Percentiles rank a stretch among this genome's conserved stretches.
phyloP scores from a whole-genome alignment of 2,797 vertebrate species.

The Schizopygopsis pylzovi region DNA sequence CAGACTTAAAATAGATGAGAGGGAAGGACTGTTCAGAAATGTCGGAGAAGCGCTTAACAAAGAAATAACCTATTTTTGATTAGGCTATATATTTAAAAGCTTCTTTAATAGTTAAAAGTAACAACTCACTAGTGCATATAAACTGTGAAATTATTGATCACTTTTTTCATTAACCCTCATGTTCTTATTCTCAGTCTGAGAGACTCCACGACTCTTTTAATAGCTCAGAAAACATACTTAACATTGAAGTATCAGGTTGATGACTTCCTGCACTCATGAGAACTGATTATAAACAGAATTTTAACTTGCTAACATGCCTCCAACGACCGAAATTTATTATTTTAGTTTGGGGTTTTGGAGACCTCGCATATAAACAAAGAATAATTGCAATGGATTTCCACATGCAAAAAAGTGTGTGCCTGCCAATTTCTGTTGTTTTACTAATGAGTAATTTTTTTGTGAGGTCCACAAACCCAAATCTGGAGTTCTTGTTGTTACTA shows the following conservation, averaged over 20 bases:
- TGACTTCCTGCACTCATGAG: slow-evolving; percentile 33
- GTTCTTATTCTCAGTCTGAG: slow-evolving; percentile 11
- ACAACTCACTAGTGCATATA: not conserved
- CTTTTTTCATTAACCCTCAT: slow-evolving; percentile 11
- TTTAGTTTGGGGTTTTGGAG: not conserved
- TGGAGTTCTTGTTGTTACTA: not conserved
- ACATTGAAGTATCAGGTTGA: slow-evolving; percentile 25
- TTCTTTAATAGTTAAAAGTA: not conserved
- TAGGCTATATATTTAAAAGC: not conserved
- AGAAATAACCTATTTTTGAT: slow-evolving; percentile 9
- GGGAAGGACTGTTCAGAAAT: not conserved
- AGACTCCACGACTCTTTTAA: slow-evolving; percentile 17
- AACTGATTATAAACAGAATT: slow-evolving; percentile 29
- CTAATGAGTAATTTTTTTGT: not conserved
- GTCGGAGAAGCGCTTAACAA: not conserved
- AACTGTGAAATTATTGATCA: slow-evolving; percentile 2
- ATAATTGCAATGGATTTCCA: slow-evolving; percentile 22
- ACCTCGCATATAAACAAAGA: slow-evolving; percentile 12
- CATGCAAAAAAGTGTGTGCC: not conserved
- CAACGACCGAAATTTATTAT: not conserved
- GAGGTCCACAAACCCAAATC: not conserved
- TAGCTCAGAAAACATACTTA: slow-evolving; percentile 36
- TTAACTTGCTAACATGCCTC: slow-evolving; percentile 23
- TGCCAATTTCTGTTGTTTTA: not conserved
- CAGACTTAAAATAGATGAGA: slow-evolving; percentile 46